phyloP scores from a whole-genome alignment of 2,113 vertebrate genomes.

The Tachycineta bicolor region DNA sequence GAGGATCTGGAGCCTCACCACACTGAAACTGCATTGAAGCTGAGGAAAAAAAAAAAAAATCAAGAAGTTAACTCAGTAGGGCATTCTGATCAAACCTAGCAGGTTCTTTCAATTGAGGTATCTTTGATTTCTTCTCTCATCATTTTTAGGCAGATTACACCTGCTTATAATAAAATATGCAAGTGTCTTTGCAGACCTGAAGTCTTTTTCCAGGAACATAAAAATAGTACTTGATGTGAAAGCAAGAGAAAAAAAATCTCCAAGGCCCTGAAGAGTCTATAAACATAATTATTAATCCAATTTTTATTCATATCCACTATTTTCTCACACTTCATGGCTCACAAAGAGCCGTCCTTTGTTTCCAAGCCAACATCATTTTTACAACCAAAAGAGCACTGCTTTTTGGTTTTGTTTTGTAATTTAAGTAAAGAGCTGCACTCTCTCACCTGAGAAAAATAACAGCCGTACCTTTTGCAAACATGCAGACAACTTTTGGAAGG shows the following conservation, averaged over 20 bases:
- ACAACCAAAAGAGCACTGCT: background rate
- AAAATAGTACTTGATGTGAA: background rate
- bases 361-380: background rate
- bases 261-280: background rate
- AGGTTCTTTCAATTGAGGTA: background rate
- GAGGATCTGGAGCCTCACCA: background rate
- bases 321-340: background rate
- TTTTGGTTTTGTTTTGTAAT: background rate
- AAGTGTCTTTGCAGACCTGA: background rate
- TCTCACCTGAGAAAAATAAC: background rate
- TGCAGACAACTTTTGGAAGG: background rate
- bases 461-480: background rate
- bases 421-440: background rate
- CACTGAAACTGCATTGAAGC: background rate
- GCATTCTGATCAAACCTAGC: background rate
- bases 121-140: background rate
- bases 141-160: background rate
- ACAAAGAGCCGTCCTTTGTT: slow-evolving; percentile 35
- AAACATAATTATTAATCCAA: background rate
- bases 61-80: background rate
- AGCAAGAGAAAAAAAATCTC: background rate
- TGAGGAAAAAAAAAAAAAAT: background rate
- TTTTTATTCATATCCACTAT: background rate
- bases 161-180: background rate
- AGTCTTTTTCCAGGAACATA: background rate